Conservation (phyloP, 2,888 invertebrate species). For the Latrodectus elegans region DNA sequence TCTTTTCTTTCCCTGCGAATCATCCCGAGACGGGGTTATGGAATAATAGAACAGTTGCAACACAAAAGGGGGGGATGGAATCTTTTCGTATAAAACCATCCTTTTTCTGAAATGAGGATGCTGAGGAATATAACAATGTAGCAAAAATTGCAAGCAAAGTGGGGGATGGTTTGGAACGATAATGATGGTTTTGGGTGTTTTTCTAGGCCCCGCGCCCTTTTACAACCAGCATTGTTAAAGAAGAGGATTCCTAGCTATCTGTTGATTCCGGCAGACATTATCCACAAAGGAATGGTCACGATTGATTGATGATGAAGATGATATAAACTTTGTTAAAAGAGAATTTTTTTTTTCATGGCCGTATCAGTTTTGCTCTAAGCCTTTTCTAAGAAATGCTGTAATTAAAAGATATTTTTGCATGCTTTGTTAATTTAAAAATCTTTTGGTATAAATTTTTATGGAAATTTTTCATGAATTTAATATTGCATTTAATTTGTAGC, state of each 20-base stretch:
- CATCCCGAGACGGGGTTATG: constrained; percentile 37
- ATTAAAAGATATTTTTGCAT: no score
- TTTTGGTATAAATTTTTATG: no score
- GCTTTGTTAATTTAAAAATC: no score
- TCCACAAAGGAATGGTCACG: constrained; percentile 54
- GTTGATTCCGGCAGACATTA: constrained; percentile 64
- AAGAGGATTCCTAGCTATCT: constrained; percentile 48
- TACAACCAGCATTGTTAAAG: constrained; percentile 16
- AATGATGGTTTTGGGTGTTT: constrained; percentile 64
- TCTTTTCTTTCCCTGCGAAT: constrained; percentile 64
- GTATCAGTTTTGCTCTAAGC: no score
- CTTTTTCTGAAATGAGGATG: constrained; percentile 19
- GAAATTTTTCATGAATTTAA: no score
- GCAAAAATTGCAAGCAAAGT: constrained; percentile 4
- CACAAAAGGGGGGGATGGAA: constrained; percentile 55
- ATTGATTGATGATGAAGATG: constrained; percentile 64
- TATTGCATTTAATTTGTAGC: no score
- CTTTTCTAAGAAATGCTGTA: no score
- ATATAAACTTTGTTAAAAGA: constrained; percentile 40
- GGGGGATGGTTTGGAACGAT: constrained; percentile 51
- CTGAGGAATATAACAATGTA: constrained; percentile 32
- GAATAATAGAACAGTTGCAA: constrained; percentile 65
- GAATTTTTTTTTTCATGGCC: background rate
- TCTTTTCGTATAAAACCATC: constrained; percentile 52
- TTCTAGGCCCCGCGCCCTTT: constrained; percentile 18